These are phyloP conservation scores for Dasyornis broadbenti DNA, from an alignment of 2,113 vertebrate genomes.

Conservation along the genomic window DNA sequence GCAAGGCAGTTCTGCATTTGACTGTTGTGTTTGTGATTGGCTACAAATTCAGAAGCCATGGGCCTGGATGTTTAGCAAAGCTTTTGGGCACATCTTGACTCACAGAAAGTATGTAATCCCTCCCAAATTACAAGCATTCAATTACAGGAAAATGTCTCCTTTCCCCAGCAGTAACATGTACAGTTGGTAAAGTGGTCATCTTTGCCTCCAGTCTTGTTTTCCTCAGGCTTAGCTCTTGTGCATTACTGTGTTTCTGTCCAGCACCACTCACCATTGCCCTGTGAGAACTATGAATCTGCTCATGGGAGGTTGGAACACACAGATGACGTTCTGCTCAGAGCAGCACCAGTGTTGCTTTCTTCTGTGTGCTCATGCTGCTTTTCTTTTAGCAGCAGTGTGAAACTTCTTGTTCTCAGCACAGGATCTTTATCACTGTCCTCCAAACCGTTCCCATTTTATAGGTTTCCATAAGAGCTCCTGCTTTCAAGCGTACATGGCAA, in stretches of 20 bases:
- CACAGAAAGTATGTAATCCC: background rate
- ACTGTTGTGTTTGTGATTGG: background rate
- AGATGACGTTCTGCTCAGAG: background rate
- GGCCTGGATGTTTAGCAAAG: background rate
- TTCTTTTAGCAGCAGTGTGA: background rate
- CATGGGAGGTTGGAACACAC: background rate
- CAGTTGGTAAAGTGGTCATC: accelerated
- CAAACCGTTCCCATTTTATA: background rate
- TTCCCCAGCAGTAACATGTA: background rate
- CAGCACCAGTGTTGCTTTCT: background rate
- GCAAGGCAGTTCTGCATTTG: background rate
- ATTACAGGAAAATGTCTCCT: background rate
- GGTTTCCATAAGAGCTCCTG: background rate
- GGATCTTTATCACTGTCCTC: background rate
- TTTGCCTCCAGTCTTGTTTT: background rate
- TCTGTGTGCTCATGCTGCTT: background rate
- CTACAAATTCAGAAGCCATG: background rate
- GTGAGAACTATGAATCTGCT: background rate
- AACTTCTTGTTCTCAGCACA: background rate
- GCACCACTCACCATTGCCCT: accelerated
- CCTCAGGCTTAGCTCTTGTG: background rate
- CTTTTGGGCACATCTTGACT: background rate
- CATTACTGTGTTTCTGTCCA: background rate
- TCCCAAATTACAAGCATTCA: background rate
- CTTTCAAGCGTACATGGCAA: background rate